These are phyloP conservation scores for Phytoseiulus persimilis DNA, from an alignment of 2,888 invertebrate genomes.

Conservation along the genomic window DNA sequence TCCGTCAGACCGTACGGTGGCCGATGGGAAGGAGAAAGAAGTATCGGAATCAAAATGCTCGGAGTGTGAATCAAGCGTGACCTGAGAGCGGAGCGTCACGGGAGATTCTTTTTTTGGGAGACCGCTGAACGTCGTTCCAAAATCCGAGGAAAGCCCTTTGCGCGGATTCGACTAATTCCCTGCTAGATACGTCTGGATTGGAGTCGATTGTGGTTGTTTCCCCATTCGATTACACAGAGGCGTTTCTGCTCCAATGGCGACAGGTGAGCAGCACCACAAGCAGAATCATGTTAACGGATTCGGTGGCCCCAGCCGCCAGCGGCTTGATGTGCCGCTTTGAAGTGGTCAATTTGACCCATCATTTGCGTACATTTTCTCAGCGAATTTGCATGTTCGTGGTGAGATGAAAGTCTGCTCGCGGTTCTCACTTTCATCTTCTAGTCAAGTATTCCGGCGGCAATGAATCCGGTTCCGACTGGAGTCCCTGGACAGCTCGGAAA, in stretches of 20 bases:
- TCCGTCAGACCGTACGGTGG: background rate
- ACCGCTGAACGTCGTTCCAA: background rate
- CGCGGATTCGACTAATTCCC: background rate
- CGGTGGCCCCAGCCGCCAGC: background rate
- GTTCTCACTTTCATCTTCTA: background rate
- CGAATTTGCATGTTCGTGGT: background rate
- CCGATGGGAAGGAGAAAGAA: background rate
- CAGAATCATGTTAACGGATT: conserved; percentile 5
- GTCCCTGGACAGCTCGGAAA: too few species aligned
- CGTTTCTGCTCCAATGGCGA: background rate
- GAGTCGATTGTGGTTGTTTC: background rate
- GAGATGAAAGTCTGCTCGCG: background rate
- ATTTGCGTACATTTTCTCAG: background rate
- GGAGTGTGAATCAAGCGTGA: background rate
- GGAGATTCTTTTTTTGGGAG: background rate
- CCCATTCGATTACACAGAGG: background rate
- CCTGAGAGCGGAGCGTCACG: background rate
- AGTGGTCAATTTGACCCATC: background rate
- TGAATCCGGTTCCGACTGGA: background rate
- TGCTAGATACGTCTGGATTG: background rate
- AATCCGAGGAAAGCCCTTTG: background rate
- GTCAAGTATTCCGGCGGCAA: background rate
- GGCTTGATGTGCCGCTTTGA: background rate
- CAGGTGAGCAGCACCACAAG: background rate
- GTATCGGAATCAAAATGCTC: background rate